Percentiles rank a stretch among this genome's conserved stretches.
Conservation (phyloP, 2,797 vertebrate genomes). For the Acrossocheilus wenchowensis region DNA sequence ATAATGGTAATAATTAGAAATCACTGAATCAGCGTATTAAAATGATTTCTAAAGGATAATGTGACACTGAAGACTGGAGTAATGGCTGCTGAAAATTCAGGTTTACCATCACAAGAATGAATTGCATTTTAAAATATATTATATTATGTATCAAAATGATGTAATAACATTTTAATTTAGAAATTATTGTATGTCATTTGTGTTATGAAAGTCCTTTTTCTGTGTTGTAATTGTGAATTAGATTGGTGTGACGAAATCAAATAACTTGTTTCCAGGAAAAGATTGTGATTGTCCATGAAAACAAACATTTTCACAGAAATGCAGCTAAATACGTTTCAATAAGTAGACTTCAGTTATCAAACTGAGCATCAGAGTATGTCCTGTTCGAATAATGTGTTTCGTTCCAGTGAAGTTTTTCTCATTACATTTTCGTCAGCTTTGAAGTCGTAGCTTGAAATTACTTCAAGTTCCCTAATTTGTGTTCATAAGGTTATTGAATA, state of each 20-base stretch:
- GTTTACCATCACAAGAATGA: not conserved
- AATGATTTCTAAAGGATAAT: not conserved
- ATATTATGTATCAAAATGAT: not conserved
- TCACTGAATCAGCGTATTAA: not conserved
- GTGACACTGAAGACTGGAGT: not conserved
- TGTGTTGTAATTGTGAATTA: not conserved
- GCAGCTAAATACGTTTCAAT: not conserved
- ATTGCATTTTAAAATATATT: not conserved
- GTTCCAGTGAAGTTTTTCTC: not conserved
- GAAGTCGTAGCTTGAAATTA: not conserved
- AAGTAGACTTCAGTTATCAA: not conserved
- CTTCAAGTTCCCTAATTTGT: not conserved
- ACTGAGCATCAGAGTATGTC: not conserved
- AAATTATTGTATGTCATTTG: not conserved
- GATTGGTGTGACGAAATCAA: conserved; percentile 38
- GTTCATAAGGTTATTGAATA: not conserved
- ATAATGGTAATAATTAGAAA: not conserved
- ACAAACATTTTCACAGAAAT: conserved; percentile 26
- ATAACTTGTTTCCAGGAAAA: conserved; percentile 18
- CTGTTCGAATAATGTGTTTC: not conserved
- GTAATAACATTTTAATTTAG: not conserved
- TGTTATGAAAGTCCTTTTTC: conserved; percentile 8
- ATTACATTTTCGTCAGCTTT: not conserved
- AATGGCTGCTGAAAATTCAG: not conserved
- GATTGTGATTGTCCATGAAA: conserved; percentile 26